These are phyloP conservation scores for Drosophila mimetica DNA, from an alignment of 2,888 invertebrate genomes.

Conservation along the genomic window DNA sequence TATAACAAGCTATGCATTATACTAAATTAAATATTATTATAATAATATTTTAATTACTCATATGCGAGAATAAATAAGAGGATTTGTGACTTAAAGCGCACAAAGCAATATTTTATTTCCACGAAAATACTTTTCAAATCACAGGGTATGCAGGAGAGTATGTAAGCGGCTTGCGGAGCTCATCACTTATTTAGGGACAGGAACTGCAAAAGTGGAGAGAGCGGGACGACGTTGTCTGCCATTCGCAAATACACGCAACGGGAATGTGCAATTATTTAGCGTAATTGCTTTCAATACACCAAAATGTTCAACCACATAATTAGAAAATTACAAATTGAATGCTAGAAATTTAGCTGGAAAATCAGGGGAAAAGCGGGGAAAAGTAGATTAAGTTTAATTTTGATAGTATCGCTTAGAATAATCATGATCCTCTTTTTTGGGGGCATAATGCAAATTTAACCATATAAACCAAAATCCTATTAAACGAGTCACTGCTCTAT, in stretches of 20 bases:
- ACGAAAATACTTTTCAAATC: neutral
- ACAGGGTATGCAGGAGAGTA: conserved; percentile 8
- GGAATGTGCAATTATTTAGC: conserved; percentile 63
- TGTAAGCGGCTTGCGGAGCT: neutral
- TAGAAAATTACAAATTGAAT: conserved; percentile 68
- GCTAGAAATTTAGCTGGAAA: conserved; percentile 24
- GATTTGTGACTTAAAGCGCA: neutral
- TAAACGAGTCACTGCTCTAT: conserved; percentile 30
- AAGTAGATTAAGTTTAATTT: conserved; percentile 31
- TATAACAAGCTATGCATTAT: too few relatives aligned
- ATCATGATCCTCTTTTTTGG: conserved; percentile 5
- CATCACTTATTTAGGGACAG: conserved; percentile 15
- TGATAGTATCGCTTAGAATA: conserved; percentile 16
- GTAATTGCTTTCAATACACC: conserved; percentile 63
- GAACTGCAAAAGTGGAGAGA: conserved; percentile 3
- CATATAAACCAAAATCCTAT: conserved; percentile 37
- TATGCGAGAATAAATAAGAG: neutral
- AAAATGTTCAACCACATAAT: conserved; percentile 63
- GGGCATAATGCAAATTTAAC: conserved; percentile 10
- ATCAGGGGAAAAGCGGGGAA: neutral
- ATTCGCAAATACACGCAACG: conserved; percentile 24
- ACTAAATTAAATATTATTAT: neutral
- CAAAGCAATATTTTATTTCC: neutral
- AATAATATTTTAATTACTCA: neutral
- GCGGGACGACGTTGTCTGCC: conserved; percentile 3